Evolutionary conservation across 2,797 vertebrate genomes (phyloP), one percentile per base, ranked within the genome.

Genomic region (Tadarida brasiliensis): DNA sequence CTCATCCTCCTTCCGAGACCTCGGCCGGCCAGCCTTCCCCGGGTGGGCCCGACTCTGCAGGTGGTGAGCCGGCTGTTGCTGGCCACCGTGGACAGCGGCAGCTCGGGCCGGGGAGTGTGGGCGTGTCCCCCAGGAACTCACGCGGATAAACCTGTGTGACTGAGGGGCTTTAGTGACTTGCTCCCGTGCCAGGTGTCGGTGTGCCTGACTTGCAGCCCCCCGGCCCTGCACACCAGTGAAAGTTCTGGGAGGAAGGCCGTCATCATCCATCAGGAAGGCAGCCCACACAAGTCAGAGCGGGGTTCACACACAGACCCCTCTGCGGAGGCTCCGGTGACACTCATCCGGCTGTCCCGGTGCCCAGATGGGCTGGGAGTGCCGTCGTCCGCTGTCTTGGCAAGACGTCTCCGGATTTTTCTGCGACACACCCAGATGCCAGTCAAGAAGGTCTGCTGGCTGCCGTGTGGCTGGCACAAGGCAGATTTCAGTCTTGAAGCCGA

Each of bases 261-360:
- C 39, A 47, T 30, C 20, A 96, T 51, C n/a, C 59, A 67, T 93
- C 78, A 93, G 28, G 35, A 71, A 85, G 71, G 54, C 86, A 57
- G 56, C 24, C 44, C 16, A 17, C 39, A 44, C 39, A 44, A 44
- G 3, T 4, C 39, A 44, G 39, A 4, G 39, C 39, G 3, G 39
- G 39, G 39, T 39, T 39, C 39, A 3, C 39, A 39, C 39, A 39
- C 39, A 39, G 39, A 44, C 39, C 39, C 39, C 7, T 44, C 39
- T 44, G 39, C 39, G 39, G 39, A 44, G 7, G 39, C 39, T 44
- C 39, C 39, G 5, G 39, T 5, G 39, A 4, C 5, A 44, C 39
- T 7, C 39, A 44, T 4, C 14, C 2, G 16, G 35, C 8, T 56
- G 1, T 68, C 63, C 26, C 0, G 1, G 76, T 0, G 1, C 63